These are phyloP conservation scores for Drosophila paulistorum DNA, from an alignment of 1,140 invertebrate genomes.

Conservation along the genomic window DNA sequence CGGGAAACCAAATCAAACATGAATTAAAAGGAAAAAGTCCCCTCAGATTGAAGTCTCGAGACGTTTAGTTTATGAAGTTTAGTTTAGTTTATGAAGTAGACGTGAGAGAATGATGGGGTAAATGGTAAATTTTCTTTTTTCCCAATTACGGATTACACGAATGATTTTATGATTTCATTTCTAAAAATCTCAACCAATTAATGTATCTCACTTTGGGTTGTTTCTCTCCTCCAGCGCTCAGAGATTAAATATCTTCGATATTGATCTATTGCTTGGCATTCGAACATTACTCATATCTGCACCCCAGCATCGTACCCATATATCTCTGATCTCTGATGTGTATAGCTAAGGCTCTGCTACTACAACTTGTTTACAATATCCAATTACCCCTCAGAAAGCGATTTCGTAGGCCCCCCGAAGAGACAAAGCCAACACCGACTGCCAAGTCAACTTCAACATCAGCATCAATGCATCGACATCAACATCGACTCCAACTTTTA, in stretches of 20 bases:
- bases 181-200: slow-evolving; percentile 1
- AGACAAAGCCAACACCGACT: slow-evolving; percentile 39
- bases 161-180: slow-evolving; percentile 1
- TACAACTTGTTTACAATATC: slow-evolving; percentile 76
- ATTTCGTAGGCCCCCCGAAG: slow-evolving; percentile 54
- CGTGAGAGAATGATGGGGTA: slow-evolving; percentile 31
- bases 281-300: slow-evolving; percentile 65
- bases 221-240: slow-evolving; percentile 2
- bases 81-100: slow-evolving; percentile 52
- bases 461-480: no score
- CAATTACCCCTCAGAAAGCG: slow-evolving; percentile 62
- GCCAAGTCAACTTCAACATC: no score
- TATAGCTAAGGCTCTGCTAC: slow-evolving; percentile 42
- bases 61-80: slow-evolving; percentile 51
- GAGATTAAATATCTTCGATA: not conserved
- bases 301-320: slow-evolving; percentile 53
- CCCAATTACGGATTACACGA: slow-evolving; percentile 16
- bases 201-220: slow-evolving; percentile 4
- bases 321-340: slow-evolving; percentile 35
- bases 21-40: slow-evolving; percentile 13
- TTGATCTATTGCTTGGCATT: slow-evolving; percentile 59
- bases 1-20: not conserved
- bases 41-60: slow-evolving; percentile 14
- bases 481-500: slow-evolving; percentile 25
- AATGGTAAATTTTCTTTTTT: slow-evolving; percentile 5